Conservation (phyloP, 2,113 vertebrate species). For the Oxyruncus cristatus region DNA sequence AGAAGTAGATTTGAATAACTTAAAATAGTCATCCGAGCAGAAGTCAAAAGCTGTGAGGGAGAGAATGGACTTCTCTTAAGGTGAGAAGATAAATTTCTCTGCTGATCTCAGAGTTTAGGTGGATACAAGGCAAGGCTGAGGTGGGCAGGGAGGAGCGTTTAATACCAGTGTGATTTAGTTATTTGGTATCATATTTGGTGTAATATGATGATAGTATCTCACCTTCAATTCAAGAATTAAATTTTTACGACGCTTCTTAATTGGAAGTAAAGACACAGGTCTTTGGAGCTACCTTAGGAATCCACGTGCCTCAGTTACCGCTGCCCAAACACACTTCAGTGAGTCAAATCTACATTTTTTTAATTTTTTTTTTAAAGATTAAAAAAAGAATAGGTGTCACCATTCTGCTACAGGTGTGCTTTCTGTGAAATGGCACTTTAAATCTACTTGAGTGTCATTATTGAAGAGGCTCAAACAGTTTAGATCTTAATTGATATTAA, state of each 20-base stretch:
- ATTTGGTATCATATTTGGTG: neutral
- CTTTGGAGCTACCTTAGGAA: neutral
- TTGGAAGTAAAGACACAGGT: neutral
- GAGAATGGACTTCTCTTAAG: neutral
- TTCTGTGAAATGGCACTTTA: neutral
- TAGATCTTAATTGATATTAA: conserved; percentile 62
- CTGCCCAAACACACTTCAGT: neutral
- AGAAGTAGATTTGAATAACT: neutral
- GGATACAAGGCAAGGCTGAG: neutral
- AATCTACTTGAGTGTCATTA: neutral
- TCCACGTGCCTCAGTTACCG: fast-evolving
- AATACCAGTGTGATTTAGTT: neutral
- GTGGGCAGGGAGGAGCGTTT: neutral
- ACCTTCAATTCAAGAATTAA: neutral
- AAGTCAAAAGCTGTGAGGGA: neutral
- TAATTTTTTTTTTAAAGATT: neutral
- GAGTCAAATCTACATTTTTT: neutral
- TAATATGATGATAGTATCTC: neutral
- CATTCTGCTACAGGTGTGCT: neutral
- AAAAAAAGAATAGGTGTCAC: neutral
- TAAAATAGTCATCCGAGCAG: neutral
- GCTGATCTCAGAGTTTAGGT: neutral
- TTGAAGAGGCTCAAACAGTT: neutral
- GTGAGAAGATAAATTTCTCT: neutral
- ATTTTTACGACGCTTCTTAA: neutral